These are phyloP conservation scores for Tangara arthus DNA, from an alignment of 2,797 vertebrate species.

Conservation along the genomic window DNA sequence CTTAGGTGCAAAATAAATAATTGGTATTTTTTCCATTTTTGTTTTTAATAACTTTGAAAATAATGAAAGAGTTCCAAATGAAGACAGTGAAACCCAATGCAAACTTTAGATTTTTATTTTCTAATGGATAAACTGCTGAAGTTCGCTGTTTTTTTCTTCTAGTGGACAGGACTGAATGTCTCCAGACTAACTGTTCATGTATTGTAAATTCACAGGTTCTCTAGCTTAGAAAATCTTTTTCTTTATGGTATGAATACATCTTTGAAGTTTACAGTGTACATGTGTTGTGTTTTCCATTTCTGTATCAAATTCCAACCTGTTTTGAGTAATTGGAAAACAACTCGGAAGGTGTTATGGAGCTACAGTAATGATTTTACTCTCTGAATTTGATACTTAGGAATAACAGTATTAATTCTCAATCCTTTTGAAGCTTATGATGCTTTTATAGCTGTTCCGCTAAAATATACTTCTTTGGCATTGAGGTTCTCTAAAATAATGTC, in stretches of 20 bases:
- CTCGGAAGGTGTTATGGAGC: neutral
- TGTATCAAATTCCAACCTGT: neutral
- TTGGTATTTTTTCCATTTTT: neutral
- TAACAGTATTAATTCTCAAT: neutral
- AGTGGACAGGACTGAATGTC: accelerated
- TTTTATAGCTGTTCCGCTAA: neutral
- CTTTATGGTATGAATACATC: neutral
- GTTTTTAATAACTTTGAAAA: neutral
- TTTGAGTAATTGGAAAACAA: neutral
- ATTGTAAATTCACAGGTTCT: neutral
- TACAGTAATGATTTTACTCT: neutral
- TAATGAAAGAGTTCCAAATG: neutral
- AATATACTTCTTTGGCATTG: neutral
- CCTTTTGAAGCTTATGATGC: neutral
- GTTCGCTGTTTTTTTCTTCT: neutral
- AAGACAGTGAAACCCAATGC: neutral
- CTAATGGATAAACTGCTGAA: neutral
- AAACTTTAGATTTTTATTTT: neutral
- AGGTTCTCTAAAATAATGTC: neutral
- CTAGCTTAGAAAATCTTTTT: neutral
- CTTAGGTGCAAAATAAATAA: neutral
- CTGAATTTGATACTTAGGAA: neutral
- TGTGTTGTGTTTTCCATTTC: neutral
- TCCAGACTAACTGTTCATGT: neutral
- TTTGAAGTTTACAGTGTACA: neutral